Conservation (phyloP, 1,140 invertebrate species). For the Stenopsyche tienmushanensis region DNA sequence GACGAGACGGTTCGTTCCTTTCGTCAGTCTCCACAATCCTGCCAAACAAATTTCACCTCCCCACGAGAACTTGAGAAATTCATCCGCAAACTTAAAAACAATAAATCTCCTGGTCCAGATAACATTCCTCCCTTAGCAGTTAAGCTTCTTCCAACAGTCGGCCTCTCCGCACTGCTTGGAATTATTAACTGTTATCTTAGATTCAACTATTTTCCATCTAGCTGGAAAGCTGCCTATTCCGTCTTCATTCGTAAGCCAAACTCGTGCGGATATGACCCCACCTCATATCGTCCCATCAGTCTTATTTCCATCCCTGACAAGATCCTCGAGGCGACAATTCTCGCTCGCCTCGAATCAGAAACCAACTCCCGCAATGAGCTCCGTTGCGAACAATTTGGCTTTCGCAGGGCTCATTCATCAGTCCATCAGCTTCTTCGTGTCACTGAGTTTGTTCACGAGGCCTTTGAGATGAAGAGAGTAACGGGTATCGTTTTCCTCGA, state of each 20-base stretch:
- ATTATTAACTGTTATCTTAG: too few species aligned
- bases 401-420: slow-evolving; percentile 34
- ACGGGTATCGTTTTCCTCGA: slow-evolving; percentile 42
- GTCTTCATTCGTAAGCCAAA: neutral
- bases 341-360: slow-evolving; percentile 19
- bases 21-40: too few species aligned
- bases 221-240: neutral
- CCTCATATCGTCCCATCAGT: slow-evolving; percentile 36
- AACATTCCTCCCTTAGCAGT: too few species aligned
- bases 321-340: slow-evolving; percentile 39
- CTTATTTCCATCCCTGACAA: slow-evolving; percentile 39
- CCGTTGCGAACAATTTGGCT: slow-evolving; percentile 39
- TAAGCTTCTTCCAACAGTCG: too few species aligned
- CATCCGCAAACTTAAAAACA: too few species aligned
- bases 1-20: too few species aligned
- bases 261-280: neutral
- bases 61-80: too few species aligned
- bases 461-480: slow-evolving; percentile 30
- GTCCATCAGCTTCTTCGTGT: too few species aligned
- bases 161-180: too few species aligned
- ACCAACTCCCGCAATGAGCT: slow-evolving; percentile 2
- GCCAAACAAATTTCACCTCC: too few species aligned
- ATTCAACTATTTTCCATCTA: neutral
- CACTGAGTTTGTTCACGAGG: slow-evolving; percentile 31
- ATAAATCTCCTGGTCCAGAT: too few species aligned